Evolutionary conservation across 2,113 vertebrate species (phyloP), one percentile per base, ranked within the genome.

Genomic region (Craseonycteris thonglongyai): DNA sequence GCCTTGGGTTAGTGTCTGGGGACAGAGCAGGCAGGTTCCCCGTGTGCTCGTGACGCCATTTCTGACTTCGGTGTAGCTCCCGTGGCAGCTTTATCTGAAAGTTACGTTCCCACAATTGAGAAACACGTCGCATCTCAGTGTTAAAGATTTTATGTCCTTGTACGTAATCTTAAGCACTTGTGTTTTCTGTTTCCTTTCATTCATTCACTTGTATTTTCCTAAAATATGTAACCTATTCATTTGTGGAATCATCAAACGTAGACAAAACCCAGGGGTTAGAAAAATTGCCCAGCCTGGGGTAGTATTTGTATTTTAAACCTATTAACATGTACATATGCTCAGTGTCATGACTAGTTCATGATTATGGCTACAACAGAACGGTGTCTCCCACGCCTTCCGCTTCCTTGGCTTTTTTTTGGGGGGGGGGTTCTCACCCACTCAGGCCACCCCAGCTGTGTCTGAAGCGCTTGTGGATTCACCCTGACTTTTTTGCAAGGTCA

Each of bases 41-140:
- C 1, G 0, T 14, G 9, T 15, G 3, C 10, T 16, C 18, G 0
- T 9, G 33, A 7, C 56, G 2, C 15, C 6, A 0, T 19, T 19
- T 35, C 24, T 18, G n/a, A 19, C 21, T 18, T 12, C 2, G 30
- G 18, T 28, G 2, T 21, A 9, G 18, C 16, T 19, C 33, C 0
- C 2, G 24, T 4, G 28, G 9, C 8, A 12, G 1, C 69, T 13
- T 30, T 8, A 7, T 0, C 3, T 49, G 12, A 0, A 3, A 2
- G 24, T n/a, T 22, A 0, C 10, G 19, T 7, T 19, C 1, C 54
- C 66, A 2, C 1, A 0, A 4, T 5, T 4, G 16, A 59, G 54
- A 35, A 45, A 16, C n/a, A 26, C 28, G 13, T 7, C 19, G 7
- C 35, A 13, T 47, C 45, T 40, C 18, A 8, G 0, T 2, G 47